Evolutionary conservation across 2,888 invertebrate genomes (phyloP).

Genomic region (Clunio marinus): DNA sequence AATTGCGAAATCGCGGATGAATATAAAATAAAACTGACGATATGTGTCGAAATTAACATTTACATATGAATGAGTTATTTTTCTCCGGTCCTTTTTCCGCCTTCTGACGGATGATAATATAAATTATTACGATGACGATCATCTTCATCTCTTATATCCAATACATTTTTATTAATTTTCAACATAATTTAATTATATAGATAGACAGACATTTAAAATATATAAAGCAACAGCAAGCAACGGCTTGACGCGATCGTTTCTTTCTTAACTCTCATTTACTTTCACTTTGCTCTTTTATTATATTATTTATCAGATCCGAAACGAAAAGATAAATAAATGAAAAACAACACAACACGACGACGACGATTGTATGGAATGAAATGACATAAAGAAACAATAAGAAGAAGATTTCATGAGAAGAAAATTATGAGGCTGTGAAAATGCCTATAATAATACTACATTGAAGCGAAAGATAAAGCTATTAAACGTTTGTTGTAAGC

Average conservation of each 20-base stretch:
- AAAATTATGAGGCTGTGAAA: constrained; percentile 19
- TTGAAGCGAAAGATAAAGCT: constrained; percentile 2
- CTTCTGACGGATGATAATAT: neutral
- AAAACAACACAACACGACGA: constrained; percentile 2
- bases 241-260: constrained; percentile 16
- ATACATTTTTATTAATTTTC: constrained; percentile 14
- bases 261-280: constrained; percentile 29
- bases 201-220: neutral
- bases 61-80: neutral
- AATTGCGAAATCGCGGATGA: too few relatives aligned
- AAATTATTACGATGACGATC: neutral
- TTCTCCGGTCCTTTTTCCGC: constrained; percentile 13
- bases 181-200: constrained; percentile 37
- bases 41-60: constrained; percentile 19
- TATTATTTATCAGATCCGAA: constrained; percentile 19
- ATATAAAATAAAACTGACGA: too few relatives aligned
- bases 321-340: too few relatives aligned
- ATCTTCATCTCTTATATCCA: neutral
- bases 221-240: constrained; percentile 13
- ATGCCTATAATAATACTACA: neutral
- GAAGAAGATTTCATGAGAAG: constrained; percentile 21
- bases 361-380: constrained; percentile 1
- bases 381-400: constrained; percentile 14
- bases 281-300: constrained; percentile 19
- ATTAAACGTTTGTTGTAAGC: neutral